A percentile compares a stretch with the other conserved stretches of the same genome.
Evolutionary conservation across 2,113 vertebrate genomes (phyloP).

Genomic region (Chaetorhynchus papuensis): DNA sequence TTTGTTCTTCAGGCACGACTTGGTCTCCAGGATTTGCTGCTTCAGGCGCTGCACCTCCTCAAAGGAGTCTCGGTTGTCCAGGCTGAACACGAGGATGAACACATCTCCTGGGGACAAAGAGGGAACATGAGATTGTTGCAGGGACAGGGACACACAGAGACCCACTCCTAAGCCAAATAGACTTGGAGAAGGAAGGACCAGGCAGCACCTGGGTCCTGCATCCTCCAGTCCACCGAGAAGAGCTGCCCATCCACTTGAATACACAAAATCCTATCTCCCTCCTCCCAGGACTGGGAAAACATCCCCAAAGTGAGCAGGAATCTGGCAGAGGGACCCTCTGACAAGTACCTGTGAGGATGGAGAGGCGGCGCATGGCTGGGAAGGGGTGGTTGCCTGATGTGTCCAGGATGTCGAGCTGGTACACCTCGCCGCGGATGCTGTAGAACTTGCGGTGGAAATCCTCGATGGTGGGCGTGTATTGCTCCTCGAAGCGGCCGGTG

Average conservation of each 20-base stretch:
- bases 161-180: background rate
- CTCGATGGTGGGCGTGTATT: slow-evolving; percentile 97
- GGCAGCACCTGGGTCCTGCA: background rate
- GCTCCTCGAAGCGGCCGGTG: slow-evolving; percentile 91
- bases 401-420: slow-evolving; percentile 96
- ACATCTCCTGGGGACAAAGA: slow-evolving; percentile 81
- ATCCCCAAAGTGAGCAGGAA: background rate
- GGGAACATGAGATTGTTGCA: background rate
- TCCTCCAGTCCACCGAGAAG: background rate
- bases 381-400: slow-evolving; percentile 96
- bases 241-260: background rate
- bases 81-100: slow-evolving; percentile 95
- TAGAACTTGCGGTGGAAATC: slow-evolving; percentile 99
- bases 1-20: slow-evolving; percentile 93
- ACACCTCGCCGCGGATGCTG: slow-evolving; percentile 93
- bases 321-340: background rate
- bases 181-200: background rate
- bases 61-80: slow-evolving; percentile 96
- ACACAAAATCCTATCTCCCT: background rate
- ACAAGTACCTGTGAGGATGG: slow-evolving; percentile 91
- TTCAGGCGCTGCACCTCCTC: slow-evolving; percentile 94
- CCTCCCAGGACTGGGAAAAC: background rate
- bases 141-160: background rate
- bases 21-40: slow-evolving; percentile 94
- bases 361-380: slow-evolving; percentile 94